Base-by-base conservation (phyloP, 1,140 invertebrate species). In the Cydia amplana region DNA sequence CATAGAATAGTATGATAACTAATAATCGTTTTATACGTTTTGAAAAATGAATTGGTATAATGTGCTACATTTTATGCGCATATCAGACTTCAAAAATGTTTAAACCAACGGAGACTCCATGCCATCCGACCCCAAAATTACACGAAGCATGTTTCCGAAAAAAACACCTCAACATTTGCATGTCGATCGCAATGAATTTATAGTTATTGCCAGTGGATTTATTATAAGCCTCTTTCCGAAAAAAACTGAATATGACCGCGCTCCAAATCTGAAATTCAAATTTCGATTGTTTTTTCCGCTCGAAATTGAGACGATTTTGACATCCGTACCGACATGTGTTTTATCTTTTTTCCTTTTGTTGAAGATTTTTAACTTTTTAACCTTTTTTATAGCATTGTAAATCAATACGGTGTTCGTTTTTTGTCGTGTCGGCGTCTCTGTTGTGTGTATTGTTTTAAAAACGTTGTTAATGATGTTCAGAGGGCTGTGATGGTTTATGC, bases 131-230 rank as follows among this genome's bases (percentile, higher is more conserved):
- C 70, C 74, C 77, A 80, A 87, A 85, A 87, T 80, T 82, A 83
- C 83, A 83, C 82, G 80, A 85, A 82, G 82, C 81, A 77, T 78
- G 81, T 84, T 86, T 82, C 85, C 83, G 85, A 90, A 91, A 91
- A 84, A 85, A 89, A 91, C 89, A 83, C 77, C 80, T 80, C 82
- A 79, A 85, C 90, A 91, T 93, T 93, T 91, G 89, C 91, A 93
- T 93, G 91, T 91, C 91, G 89, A 91, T 91, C 79, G 85, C 91
- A 92, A 93, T 91, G 91, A 93, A 93, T 93, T 93, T 93, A 93
- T 93, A 79, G 91, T 93, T 93, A 93, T 93, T 91, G 90, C 87
- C 63, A 60, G 73, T 77, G 88, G 91, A 93, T 93, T 93, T 91
- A 93, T 93, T 91, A 83, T 77, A 72, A 75, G 81, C 80, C 78